These are phyloP conservation scores for Eleutherodactylus coqui DNA, from an alignment of 2,797 vertebrate genomes.

Conservation along the genomic window DNA sequence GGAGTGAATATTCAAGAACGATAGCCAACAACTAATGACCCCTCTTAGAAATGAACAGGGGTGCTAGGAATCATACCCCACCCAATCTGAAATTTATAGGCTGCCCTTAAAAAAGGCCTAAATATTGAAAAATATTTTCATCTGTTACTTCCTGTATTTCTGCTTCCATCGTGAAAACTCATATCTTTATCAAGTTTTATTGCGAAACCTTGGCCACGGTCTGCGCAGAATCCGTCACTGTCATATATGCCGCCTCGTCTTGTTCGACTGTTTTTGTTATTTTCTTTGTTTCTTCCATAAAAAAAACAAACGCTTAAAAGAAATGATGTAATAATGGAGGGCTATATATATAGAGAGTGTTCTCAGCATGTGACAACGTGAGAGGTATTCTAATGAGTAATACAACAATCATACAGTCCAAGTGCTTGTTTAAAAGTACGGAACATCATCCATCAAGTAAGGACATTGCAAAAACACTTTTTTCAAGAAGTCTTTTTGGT, in stretches of 20 bases:
- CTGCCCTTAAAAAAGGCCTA: no score
- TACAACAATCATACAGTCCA: neutral
- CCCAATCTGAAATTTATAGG: no score
- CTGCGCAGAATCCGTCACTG: no score
- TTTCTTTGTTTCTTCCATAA: neutral
- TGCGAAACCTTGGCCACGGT: neutral
- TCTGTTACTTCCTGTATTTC: no score
- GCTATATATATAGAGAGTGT: neutral
- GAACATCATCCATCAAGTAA: neutral
- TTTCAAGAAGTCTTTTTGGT: neutral
- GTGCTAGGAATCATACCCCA: no score
- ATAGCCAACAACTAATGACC: no score
- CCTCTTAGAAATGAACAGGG: no score
- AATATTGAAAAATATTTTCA: no score
- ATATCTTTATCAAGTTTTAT: neutral
- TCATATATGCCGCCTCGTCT: neutral
- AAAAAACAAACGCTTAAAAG: neutral
- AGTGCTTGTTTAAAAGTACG: conserved; percentile 16
- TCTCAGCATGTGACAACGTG: neutral
- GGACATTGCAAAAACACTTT: neutral
- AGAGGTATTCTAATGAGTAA: neutral
- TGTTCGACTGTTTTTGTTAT: neutral
- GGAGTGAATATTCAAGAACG: no score
- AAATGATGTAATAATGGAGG: neutral
- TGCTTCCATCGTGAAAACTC: no score